Evolutionary conservation across 2,888 invertebrate genomes (phyloP), one percentile per base, ranked within the genome.

Genomic region (Tryphoninae sp.): DNA sequence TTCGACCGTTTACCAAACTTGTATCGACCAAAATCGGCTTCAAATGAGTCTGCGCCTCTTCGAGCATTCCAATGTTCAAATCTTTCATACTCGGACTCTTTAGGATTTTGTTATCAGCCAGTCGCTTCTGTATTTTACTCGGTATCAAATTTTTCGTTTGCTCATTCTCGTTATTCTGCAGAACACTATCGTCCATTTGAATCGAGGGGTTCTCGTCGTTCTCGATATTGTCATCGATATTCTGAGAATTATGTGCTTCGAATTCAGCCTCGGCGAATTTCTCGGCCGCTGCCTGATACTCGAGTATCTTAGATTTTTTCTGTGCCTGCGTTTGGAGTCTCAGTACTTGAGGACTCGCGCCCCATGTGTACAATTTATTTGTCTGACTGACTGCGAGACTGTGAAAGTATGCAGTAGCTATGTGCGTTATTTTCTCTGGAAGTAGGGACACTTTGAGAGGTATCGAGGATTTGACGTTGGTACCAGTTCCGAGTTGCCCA

Each of bases 351-450:
- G 96, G 96, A 88, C 96, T 96, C 59, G 95, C 94, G 2, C 96
- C 96, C 96, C 96, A 97, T 0, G 94, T 93, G 89, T 94, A 96
- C 68, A 96, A 93, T 85, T 94, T 93, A 89, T 96, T 95, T 75
- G 94, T 93, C 16, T 92, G 92, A 82, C 94, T 94, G 79, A 96
- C 93, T 51, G 94, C 96, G 89, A 96, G 92, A 92, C 95, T 96
- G 88, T 96, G 96, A 92, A 96, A 97, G 92, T 96, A 96, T 86
- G 95, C 95, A 65, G 96, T 94, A 11, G 94, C 92, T 79, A 96
- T 93, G 42, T 92, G 89, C 6, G 90, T 90, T 59, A 94, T 93
- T 84, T 92, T 93, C 84, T 94, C 94, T 26, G 94, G 92, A 81
- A 94, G 89, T n/a, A 93, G 87, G 45, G 92, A 90, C 45, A 95